A percentile compares a stretch with the other conserved stretches of the same genome.
These are phyloP conservation scores for Leptopilina drosophilae DNA, from an alignment of 2,888 invertebrate species.

Conservation along the genomic window DNA sequence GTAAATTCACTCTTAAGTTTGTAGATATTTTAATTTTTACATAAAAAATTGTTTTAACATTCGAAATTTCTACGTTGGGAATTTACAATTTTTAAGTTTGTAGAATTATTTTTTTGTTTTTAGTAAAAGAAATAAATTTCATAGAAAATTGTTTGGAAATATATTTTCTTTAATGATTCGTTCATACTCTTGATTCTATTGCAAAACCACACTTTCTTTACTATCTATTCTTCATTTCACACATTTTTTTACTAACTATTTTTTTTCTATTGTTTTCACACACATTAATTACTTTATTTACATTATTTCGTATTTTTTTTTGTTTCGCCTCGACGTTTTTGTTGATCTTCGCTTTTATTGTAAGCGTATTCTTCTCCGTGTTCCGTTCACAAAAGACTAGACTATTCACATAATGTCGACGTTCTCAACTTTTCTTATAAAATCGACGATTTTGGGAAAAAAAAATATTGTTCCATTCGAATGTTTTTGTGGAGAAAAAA, in stretches of 20 bases:
- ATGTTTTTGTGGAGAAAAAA: too few species aligned
- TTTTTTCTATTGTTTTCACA: background rate
- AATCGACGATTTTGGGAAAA: too few species aligned
- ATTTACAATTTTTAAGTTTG: constrained; percentile 11
- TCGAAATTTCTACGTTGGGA: background rate
- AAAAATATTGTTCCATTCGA: too few species aligned
- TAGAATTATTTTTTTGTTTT: background rate
- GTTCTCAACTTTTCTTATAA: too few species aligned
- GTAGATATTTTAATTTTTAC: too few species aligned
- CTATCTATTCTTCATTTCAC: constrained; percentile 19
- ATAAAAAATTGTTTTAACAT: too few species aligned
- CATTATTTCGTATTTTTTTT: background rate
- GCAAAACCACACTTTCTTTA: background rate
- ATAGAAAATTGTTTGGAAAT: constrained; percentile 29
- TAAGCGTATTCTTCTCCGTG: constrained; percentile 12
- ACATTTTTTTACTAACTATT: constrained; percentile 21
- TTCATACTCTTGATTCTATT: constrained; percentile 10
- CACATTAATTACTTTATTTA: background rate
- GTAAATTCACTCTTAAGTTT: too few species aligned
- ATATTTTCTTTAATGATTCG: background rate
- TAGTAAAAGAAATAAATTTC: constrained; percentile 11
- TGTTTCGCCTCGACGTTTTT: too few species aligned
- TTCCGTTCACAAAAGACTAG: constrained; percentile 13
- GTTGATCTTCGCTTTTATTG: background rate
- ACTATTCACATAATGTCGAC: constrained; percentile 1